phyloP scores from a whole-genome alignment of 2,113 vertebrate species.

The Acinonyx jubatus region DNA sequence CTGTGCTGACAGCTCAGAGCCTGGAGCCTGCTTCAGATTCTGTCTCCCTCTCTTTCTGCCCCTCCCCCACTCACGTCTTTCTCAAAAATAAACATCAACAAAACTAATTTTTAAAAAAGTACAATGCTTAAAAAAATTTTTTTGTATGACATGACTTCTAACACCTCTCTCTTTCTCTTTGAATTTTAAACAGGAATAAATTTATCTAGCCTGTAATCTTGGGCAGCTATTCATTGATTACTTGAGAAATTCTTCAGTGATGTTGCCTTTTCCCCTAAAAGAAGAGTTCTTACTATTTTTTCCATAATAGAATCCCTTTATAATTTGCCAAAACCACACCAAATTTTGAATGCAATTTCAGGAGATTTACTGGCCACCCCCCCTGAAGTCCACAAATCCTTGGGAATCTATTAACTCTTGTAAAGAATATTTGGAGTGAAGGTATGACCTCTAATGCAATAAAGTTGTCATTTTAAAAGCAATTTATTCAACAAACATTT shows the following conservation, averaged over 20 bases:
- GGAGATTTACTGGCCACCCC: not conserved
- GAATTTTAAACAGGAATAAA: not conserved
- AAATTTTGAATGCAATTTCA: constrained; percentile 27
- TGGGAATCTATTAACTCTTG: not conserved
- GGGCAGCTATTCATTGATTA: not conserved
- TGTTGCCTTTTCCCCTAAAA: constrained; percentile 15
- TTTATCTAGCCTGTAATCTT: not conserved
- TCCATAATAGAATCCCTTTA: not conserved
- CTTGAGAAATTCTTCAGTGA: not conserved
- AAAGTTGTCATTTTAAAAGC: constrained; percentile 49
- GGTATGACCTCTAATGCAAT: not conserved
- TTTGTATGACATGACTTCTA: not conserved
- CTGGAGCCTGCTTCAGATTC: too few relatives aligned
- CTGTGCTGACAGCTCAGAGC: too few relatives aligned
- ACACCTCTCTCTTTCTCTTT: not conserved
- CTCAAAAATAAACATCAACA: too few relatives aligned
- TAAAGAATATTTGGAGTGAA: constrained; percentile 1
- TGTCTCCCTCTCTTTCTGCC: too few relatives aligned
- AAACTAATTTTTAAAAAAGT: too few relatives aligned
- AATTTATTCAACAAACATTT: constrained; percentile 67
- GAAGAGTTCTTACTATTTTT: not conserved
- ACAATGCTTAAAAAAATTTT: too few relatives aligned
- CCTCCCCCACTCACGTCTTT: too few relatives aligned
- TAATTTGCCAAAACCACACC: not conserved
- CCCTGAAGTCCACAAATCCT: not conserved